Percentiles rank a stretch among this genome's conserved stretches.
Evolutionary conservation across 2,113 vertebrate species (phyloP).

Genomic region (Tetraodon nigroviridis): DNA sequence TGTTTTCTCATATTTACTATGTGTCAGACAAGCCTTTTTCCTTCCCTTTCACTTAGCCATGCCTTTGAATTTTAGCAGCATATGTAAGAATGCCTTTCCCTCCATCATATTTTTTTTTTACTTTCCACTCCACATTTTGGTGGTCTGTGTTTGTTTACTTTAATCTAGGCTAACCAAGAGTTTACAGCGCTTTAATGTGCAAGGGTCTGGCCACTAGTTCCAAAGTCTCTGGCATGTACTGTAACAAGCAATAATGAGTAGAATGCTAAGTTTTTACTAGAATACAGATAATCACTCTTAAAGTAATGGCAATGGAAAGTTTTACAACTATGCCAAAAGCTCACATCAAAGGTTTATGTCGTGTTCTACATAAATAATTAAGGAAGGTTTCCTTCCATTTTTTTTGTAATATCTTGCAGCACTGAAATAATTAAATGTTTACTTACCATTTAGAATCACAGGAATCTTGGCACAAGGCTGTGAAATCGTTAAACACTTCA

Average conservation of each 20-base stretch:
- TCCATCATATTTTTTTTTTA: slow-evolving; percentile 8
- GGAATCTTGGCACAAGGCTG: slow-evolving; percentile 17
- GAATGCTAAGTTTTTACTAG: too few relatives aligned
- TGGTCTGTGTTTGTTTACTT: background rate
- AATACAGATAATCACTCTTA: background rate
- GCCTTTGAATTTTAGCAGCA: slow-evolving; percentile 21
- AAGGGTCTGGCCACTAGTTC: too few relatives aligned
- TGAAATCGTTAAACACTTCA: slow-evolving; percentile 32
- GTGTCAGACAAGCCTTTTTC: slow-evolving; percentile 35
- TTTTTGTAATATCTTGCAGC: background rate
- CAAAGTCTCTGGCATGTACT: background rate
- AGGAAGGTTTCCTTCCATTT: background rate
- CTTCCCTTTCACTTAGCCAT: slow-evolving; percentile 19
- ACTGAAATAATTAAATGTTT: slow-evolving; percentile 9
- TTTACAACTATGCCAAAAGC: background rate
- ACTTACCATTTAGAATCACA: slow-evolving; percentile 13
- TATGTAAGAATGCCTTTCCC: slow-evolving; percentile 17
- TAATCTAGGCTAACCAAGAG: too few relatives aligned
- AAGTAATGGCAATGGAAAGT: background rate
- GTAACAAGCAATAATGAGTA: background rate
- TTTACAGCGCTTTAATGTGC: too few relatives aligned
- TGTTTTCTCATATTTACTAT: slow-evolving; percentile 60
- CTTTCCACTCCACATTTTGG: background rate
- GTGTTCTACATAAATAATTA: background rate
- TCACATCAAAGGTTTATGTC: background rate